A percentile compares a stretch with the other conserved stretches of the same genome.
These are phyloP conservation scores for Hippopotamyrus pictus DNA, from an alignment of 2,797 vertebrate species.

Conservation along the genomic window DNA sequence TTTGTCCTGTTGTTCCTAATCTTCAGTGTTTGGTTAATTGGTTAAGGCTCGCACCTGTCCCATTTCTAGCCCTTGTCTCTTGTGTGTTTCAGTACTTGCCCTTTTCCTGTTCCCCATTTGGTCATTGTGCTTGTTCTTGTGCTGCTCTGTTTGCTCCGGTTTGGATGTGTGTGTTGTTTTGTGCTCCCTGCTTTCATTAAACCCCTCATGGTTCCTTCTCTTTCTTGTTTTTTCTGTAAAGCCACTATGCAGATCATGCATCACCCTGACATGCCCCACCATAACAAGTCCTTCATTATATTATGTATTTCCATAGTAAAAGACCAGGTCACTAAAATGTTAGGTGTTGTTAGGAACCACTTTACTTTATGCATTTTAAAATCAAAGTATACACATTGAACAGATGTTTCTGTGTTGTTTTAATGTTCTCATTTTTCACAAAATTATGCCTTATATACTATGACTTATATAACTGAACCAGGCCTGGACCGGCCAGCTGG, in stretches of 20 bases:
- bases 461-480: background rate
- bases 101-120: background rate
- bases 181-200: background rate
- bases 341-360: slow-evolving; percentile 79
- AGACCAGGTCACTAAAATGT: slow-evolving; percentile 63
- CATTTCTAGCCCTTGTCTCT: background rate
- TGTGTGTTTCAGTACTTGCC: background rate
- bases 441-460: background rate
- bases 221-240: background rate
- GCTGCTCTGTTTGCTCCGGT: background rate
- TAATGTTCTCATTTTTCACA: background rate
- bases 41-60: background rate
- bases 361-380: slow-evolving; percentile 76
- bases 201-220: background rate
- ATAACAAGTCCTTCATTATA: background rate
- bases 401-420: slow-evolving; percentile 1
- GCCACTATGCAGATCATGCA: background rate
- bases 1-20: background rate
- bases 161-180: background rate
- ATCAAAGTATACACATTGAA: slow-evolving; percentile 61
- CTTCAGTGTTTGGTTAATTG: background rate
- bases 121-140: background rate
- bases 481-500: background rate
- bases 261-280: background rate
- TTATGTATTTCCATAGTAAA: background rate